Evolutionary conservation across 2,797 vertebrate genomes (phyloP).

Genomic region (Chromis chromis): DNA sequence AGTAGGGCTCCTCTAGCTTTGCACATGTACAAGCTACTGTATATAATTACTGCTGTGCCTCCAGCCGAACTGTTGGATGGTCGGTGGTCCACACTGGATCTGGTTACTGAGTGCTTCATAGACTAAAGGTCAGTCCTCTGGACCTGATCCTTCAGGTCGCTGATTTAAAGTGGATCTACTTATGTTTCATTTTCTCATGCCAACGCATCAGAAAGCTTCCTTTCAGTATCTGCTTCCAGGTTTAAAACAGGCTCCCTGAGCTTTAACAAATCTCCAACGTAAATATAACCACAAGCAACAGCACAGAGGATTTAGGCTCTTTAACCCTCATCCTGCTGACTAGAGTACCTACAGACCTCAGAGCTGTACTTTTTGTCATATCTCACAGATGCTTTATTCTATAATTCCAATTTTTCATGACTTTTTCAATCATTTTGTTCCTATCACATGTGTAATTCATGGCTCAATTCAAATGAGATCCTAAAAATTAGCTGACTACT

Average conservation of each 20-base stretch:
- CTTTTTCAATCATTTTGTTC: too few relatives aligned
- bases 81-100: conserved; percentile 60
- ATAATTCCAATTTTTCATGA: too few relatives aligned
- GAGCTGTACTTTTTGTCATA: too few relatives aligned
- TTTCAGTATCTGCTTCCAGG: conserved; percentile 24
- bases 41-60: conserved; percentile 54
- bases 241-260: conserved; percentile 17
- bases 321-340: too few relatives aligned
- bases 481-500: too few relatives aligned
- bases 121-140: conserved; percentile 65
- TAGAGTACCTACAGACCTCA: too few relatives aligned
- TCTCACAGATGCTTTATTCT: too few relatives aligned
- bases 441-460: too few relatives aligned
- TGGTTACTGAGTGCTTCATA: conserved; percentile 62
- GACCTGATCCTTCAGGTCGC: conserved; percentile 49
- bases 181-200: conserved; percentile 55
- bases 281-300: conserved; percentile 42
- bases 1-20: conserved; percentile 38
- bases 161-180: conserved; percentile 49
- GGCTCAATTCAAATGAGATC: too few relatives aligned
- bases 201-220: conserved; percentile 29
- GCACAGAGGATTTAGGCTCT: conserved; percentile 6
- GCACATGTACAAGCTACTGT: conserved; percentile 43
- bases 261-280: conserved; percentile 27
- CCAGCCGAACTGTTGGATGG: conserved; percentile 14